Percentiles rank a stretch among this genome's conserved stretches.
These are phyloP conservation scores for Parasteatoda lunata DNA, from an alignment of 2,888 invertebrate species.

Conservation along the genomic window DNA sequence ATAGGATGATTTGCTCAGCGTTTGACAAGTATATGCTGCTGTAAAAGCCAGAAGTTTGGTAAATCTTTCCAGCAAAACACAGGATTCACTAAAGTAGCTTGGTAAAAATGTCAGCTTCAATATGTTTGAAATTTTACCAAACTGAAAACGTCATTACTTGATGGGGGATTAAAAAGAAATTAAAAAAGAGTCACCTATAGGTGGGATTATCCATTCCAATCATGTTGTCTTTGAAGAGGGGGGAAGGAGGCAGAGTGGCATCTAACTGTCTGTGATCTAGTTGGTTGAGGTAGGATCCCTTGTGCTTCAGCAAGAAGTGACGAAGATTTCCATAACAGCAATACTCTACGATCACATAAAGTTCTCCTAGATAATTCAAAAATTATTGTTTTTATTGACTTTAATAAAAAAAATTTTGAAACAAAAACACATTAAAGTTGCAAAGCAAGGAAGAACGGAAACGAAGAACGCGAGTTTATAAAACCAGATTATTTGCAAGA, in stretches of 20 bases:
- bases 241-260: conserved; percentile 64
- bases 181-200: conserved; percentile 36
- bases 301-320: conserved; percentile 87
- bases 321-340: conserved; percentile 94
- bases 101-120: too few species aligned
- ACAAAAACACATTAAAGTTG: neutral
- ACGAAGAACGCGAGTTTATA: too few species aligned
- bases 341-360: conserved; percentile 96
- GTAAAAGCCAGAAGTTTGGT: too few species aligned
- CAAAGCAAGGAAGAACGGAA: too few species aligned
- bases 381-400: neutral
- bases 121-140: neutral
- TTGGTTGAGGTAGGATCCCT: conserved; percentile 88
- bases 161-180: neutral
- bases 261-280: conserved; percentile 72
- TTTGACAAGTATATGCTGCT: too few species aligned
- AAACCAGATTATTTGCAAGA: too few species aligned
- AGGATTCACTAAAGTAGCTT: too few species aligned
- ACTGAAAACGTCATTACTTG: neutral
- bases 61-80: too few species aligned
- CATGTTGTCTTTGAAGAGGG: conserved; percentile 41
- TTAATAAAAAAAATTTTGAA: neutral
- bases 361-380: conserved; percentile 79
- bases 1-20: too few species aligned
- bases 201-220: conserved; percentile 63